Conservation (phyloP, 2,888 invertebrate species). For the Asteroscopus sphinx region DNA sequence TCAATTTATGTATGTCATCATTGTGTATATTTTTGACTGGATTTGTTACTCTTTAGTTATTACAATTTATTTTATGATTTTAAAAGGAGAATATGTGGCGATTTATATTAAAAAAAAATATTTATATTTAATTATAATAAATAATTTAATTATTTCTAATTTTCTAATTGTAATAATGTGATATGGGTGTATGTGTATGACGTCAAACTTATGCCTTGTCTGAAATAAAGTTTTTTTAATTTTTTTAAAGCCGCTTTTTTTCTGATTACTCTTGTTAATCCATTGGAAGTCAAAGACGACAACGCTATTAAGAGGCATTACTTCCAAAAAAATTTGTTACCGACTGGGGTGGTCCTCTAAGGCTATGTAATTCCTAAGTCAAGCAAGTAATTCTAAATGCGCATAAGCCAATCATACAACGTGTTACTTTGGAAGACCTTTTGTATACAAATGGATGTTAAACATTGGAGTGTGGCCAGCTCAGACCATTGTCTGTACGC, state of each 20-base stretch:
- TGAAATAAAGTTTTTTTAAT: too few species aligned
- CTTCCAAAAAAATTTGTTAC: not conserved
- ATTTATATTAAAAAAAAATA: too few species aligned
- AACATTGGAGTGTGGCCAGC: slow-evolving; percentile 43
- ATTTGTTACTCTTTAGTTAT: slow-evolving; percentile 14
- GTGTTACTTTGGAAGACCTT: slow-evolving; percentile 17
- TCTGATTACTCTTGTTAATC: too few species aligned
- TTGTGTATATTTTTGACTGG: slow-evolving; percentile 25
- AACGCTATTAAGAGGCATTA: too few species aligned
- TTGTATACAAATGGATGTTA: slow-evolving; percentile 46
- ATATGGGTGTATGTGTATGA: too few species aligned
- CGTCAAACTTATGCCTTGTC: too few species aligned
- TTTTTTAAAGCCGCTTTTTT: too few species aligned
- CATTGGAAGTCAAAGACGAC: too few species aligned
- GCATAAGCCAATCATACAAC: slow-evolving; percentile 11
- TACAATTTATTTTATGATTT: slow-evolving; percentile 19
- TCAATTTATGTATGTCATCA: slow-evolving; percentile 25
- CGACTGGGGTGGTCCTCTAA: slow-evolving; percentile 14
- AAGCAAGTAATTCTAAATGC: slow-evolving; percentile 4
- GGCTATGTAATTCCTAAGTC: slow-evolving; percentile 1
- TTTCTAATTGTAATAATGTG: too few species aligned
- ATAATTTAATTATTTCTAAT: too few species aligned
- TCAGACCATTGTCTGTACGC: slow-evolving; percentile 35
- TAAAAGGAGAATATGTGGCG: not conserved
- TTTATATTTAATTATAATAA: too few species aligned